These are phyloP conservation scores for Zonitis immaculata DNA, from an alignment of 2,888 invertebrate species.

Conservation along the genomic window DNA sequence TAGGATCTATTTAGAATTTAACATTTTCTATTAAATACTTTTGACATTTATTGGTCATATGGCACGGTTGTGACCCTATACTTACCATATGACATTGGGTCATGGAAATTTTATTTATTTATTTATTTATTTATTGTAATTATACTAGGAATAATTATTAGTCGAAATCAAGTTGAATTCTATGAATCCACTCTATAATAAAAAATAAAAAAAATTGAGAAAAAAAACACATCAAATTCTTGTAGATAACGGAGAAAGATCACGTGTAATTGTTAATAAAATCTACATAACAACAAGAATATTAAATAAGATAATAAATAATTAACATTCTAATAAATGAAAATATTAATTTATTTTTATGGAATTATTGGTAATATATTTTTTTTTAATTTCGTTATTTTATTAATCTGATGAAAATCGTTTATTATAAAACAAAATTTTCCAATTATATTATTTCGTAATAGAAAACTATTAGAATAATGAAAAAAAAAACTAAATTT, in stretches of 20 bases:
- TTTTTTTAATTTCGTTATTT: no score
- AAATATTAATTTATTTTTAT: no score
- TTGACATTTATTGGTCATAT: slow-evolving; percentile 22
- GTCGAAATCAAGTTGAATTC: no score
- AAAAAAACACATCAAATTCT: not conserved
- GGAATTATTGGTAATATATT: no score
- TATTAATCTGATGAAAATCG: no score
- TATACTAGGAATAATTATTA: no score
- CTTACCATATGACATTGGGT: slow-evolving; percentile 17
- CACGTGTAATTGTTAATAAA: not conserved
- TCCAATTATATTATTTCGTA: no score
- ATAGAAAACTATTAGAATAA: no score
- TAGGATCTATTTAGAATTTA: slow-evolving; percentile 2
- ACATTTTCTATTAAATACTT: slow-evolving; percentile 10
- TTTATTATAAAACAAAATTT: not conserved
- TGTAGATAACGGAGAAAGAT: not conserved
- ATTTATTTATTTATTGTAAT: no score
- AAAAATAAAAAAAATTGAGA: not conserved
- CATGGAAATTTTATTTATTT: slow-evolving; percentile 14
- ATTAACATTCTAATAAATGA: no score
- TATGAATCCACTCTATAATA: not conserved
- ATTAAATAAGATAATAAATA: not conserved
- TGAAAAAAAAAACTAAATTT: not conserved
- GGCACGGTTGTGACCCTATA: slow-evolving; percentile 20
- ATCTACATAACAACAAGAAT: not conserved